Percentiles rank a stretch among this genome's conserved stretches.
These are phyloP conservation scores for Helicoverpa armigera DNA, from an alignment of 1,140 invertebrate genomes.

Conservation along the genomic window DNA sequence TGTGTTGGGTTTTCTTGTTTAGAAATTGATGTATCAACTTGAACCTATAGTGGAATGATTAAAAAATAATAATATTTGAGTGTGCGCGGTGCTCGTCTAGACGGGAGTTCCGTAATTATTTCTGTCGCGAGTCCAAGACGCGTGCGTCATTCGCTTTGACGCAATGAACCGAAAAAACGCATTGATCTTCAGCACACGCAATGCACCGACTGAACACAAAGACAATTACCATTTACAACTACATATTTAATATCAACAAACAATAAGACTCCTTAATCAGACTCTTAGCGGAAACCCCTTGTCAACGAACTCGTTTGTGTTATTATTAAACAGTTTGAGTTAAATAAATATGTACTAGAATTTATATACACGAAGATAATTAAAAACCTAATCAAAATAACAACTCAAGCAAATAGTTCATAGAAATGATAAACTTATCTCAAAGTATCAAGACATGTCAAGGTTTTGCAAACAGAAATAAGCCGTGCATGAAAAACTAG, in stretches of 20 bases:
- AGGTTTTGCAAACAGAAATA: slow-evolving; percentile 22
- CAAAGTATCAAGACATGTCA: slow-evolving; percentile 18
- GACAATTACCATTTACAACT: not conserved
- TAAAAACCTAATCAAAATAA: slow-evolving; percentile 20
- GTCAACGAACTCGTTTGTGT: not conserved
- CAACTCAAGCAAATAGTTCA: slow-evolving; percentile 12
- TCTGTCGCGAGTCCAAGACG: slow-evolving; percentile 51
- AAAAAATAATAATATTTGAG: slow-evolving; percentile 25
- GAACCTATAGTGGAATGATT: not conserved
- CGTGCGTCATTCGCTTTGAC: slow-evolving; percentile 66
- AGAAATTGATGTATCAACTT: not conserved
- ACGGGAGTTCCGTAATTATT: slow-evolving; percentile 57
- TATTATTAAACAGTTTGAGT: not conserved
- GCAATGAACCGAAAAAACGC: slow-evolving; percentile 57
- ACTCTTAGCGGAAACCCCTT: slow-evolving; percentile 9
- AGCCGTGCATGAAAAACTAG: not conserved
- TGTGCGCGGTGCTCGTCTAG: slow-evolving; percentile 52
- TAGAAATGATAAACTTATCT: slow-evolving; percentile 16
- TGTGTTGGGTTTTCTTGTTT: too few species aligned
- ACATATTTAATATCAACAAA: not conserved
- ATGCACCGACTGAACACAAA: slow-evolving; percentile 2
- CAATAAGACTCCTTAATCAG: slow-evolving; percentile 13
- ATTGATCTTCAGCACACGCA: slow-evolving; percentile 13
- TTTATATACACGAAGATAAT: slow-evolving; percentile 2
- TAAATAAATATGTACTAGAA: not conserved